Conservation (phyloP, 2,113 vertebrate species). For the Isichthys henryi region DNA sequence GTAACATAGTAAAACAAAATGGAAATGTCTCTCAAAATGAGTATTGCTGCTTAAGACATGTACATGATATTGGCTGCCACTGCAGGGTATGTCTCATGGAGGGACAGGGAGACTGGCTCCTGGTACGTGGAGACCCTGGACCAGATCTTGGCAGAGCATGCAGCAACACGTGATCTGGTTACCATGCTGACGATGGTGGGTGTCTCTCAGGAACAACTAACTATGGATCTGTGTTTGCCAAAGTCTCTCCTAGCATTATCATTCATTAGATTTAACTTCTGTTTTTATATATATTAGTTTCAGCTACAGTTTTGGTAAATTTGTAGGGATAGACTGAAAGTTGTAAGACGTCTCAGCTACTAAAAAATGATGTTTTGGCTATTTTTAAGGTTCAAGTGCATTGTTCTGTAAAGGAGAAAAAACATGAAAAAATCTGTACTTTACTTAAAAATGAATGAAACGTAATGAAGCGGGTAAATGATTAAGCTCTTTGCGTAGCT, state of each 20-base stretch:
- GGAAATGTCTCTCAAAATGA: neutral
- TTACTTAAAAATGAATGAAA: neutral
- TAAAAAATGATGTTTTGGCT: no score
- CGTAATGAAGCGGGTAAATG: neutral
- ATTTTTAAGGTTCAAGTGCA: no score
- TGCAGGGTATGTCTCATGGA: slow-evolving; percentile 88
- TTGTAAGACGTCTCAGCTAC: no score
- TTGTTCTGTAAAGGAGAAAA: neutral
- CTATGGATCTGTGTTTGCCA: neutral
- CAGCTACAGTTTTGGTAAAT: no score
- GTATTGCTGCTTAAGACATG: neutral
- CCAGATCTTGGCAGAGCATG: slow-evolving; percentile 57
- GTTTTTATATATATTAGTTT: neutral
- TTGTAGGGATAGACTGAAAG: no score
- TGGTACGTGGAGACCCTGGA: slow-evolving; percentile 86
- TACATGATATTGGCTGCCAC: neutral
- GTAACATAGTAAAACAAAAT: neutral
- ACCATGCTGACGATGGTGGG: slow-evolving; percentile 75
- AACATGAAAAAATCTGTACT: neutral
- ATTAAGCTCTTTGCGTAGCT: neutral
- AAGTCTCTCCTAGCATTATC: neutral
- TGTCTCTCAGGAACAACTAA: neutral
- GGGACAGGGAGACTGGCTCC: slow-evolving; percentile 63
- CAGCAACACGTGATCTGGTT: slow-evolving; percentile 60
- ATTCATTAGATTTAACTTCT: neutral